Percentiles rank a stretch among this genome's conserved stretches.
These are phyloP conservation scores for Suricata suricatta DNA, from an alignment of 2,113 vertebrate species.

Conservation along the genomic window DNA sequence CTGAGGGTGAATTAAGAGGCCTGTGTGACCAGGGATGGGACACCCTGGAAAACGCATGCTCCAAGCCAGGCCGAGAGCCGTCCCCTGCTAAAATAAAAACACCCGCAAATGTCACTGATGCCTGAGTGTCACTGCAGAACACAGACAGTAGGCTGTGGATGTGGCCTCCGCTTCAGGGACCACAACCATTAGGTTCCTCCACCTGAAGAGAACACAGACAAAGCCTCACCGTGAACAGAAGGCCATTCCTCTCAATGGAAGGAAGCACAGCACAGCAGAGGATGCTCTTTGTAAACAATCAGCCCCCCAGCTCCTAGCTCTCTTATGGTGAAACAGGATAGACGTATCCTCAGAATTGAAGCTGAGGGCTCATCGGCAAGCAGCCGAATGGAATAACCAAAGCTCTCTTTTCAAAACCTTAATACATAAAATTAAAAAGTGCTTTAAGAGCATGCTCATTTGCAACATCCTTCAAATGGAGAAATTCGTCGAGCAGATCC, in stretches of 20 bases:
- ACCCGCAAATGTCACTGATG: neutral
- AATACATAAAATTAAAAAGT: neutral
- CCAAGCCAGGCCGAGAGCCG: neutral
- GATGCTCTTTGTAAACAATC: neutral
- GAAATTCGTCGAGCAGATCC: neutral
- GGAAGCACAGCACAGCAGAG: too few relatives aligned
- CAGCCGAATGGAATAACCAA: neutral
- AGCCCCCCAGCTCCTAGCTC: neutral
- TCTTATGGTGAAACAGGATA: neutral
- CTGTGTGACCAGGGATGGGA: neutral
- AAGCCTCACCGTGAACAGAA: neutral
- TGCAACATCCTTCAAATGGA: neutral
- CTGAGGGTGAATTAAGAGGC: neutral
- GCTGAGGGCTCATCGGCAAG: neutral
- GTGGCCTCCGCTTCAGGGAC: neutral
- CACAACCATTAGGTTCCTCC: neutral
- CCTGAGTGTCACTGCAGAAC: neutral
- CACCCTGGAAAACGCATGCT: neutral
- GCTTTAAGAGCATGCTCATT: neutral
- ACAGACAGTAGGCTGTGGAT: neutral
- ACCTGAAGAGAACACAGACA: neutral
- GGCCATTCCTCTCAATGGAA: neutral
- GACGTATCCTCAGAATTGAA: neutral
- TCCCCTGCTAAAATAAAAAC: conserved; percentile 39
- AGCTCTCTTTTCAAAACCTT: conserved; percentile 44